Evolutionary conservation across 2,113 vertebrate species (phyloP).

Genomic region (Himantopus leucocephalus): DNA sequence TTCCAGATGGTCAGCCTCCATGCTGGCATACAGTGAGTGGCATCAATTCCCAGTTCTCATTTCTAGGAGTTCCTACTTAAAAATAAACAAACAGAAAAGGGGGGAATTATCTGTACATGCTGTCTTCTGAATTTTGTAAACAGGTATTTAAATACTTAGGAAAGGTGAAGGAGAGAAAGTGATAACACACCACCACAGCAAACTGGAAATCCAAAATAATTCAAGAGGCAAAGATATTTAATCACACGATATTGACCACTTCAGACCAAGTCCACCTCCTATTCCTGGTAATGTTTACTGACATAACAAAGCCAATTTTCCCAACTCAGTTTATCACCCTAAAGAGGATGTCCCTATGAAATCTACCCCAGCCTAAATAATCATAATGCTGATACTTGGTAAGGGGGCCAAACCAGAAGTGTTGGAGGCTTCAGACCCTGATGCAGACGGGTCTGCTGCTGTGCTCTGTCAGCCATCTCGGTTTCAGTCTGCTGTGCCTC

Average conservation of each 20-base stretch:
- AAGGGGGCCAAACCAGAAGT: rapidly evolving
- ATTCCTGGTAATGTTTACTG: not conserved
- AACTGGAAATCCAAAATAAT: not conserved
- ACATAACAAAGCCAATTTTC: not conserved
- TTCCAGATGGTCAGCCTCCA: not conserved
- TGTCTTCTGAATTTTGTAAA: not conserved
- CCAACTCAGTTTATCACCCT: not conserved
- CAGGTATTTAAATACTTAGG: not conserved
- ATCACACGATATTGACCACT: not conserved
- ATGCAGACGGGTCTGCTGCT: not conserved
- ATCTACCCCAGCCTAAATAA: not conserved
- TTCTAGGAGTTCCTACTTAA: not conserved
- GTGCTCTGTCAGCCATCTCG: not conserved
- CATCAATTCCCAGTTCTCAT: not conserved
- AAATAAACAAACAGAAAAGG: not conserved
- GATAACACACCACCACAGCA: not conserved
- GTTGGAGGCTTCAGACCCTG: not conserved
- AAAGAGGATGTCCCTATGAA: not conserved
- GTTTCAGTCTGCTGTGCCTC: not conserved
- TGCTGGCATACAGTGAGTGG: not conserved
- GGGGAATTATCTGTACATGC: not conserved
- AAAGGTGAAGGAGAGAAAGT: not conserved
- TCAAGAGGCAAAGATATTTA: not conserved
- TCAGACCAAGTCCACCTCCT: not conserved
- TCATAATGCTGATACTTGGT: rapidly evolving